Evolutionary conservation across 2,113 vertebrate species (phyloP), one percentile per base, ranked within the genome.

Genomic region (Brienomyrus brachyistius): DNA sequence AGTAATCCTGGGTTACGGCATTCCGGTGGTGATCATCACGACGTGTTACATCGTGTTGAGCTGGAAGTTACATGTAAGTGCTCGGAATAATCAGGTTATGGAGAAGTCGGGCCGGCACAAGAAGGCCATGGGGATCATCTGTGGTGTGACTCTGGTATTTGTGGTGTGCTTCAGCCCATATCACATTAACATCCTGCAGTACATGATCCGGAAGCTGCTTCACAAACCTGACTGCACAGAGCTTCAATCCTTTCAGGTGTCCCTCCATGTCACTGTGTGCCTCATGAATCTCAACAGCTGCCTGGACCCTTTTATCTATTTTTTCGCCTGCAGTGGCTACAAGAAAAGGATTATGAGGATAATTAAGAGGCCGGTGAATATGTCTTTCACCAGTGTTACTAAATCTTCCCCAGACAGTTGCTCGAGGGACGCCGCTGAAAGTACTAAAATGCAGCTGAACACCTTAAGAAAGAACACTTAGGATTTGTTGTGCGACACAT

Each of bases 281-380:
- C 94, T 99, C 89, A 99, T 99, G 98, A 99, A 99, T 93, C 95
- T 99, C 91, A 99, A 99, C 92, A 96, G 97, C 92, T 98, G 97
- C 89, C 93, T 99, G 94, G 98, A 99, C 92, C 98, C 98, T 4
- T 98, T 99, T 51, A 97, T 99, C 92, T 99, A 99, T 91, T 99
- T 99, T 94, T 99, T 99, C 88, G 98, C 98, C 56, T 99, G 98
- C 89, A 98, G 98, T 94, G 98, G 98, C 91, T 99, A 99, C 94
- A 99, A 99, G 94, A 97, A 96, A 91, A 98, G 97, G 92, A 94
- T 99, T 10, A 92, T 97, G 95, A 98, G 48, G 48, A 74, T 99
- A 91, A 88, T 99, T 66, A 97, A 91, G 93, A 94, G 95, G 13
- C 97, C 98, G 91, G 96, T 95, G 86, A 99, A 97, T 1, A 90